Evolutionary conservation across 2,888 invertebrate genomes (phyloP), one percentile per base, ranked within the genome.

Genomic region (Achlya flavicornis): DNA sequence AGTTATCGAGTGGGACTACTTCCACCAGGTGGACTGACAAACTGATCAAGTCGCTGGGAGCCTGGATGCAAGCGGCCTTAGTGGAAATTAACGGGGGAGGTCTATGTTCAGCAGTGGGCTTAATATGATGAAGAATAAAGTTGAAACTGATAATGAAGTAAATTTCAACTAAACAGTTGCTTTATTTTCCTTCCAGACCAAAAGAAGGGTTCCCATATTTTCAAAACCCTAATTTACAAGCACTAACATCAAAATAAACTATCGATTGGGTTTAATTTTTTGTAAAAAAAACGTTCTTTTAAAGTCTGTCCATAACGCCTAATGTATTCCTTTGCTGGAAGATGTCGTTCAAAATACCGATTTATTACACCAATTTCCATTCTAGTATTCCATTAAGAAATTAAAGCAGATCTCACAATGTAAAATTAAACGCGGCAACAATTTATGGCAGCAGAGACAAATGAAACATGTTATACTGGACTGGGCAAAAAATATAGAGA

Each of bases 401-500:
- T 58, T 58, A 32, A 58, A 19, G 3, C 32, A 32, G 57, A 12
- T 33, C 57, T 58, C 14, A 58, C 11, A n/a, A 58, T 58, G 33
- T 19, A n/a, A 43, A 19, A 33, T 26, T 19, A 43, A 11, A 26
- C 38, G 60, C 60, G 60, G 35, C 59, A 41, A 11, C 5, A 60
- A 60, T 60, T 41, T 43, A 41, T 60, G 43, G 41, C 26, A 41
- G 41, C 10, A 8, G 2, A 41, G 41, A 26, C 60, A 26, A 12
- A 43, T 60, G 26, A 43, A 60, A 60, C 60, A 41, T 60, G 60
- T 60, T 60, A 19, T 19, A 60, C 35, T 41, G 11, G 19, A 19
- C 59, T 26, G 11, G 16, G 14, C 41, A 60, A 60, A 60, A 60
- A 60, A 60, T 58, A 60, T 19, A 53, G 0, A 43, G 60, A 60